Percentiles rank a stretch among this genome's conserved stretches.
phyloP scores from a whole-genome alignment of 2,797 vertebrate species.

The Myioborus melanocephalus region DNA sequence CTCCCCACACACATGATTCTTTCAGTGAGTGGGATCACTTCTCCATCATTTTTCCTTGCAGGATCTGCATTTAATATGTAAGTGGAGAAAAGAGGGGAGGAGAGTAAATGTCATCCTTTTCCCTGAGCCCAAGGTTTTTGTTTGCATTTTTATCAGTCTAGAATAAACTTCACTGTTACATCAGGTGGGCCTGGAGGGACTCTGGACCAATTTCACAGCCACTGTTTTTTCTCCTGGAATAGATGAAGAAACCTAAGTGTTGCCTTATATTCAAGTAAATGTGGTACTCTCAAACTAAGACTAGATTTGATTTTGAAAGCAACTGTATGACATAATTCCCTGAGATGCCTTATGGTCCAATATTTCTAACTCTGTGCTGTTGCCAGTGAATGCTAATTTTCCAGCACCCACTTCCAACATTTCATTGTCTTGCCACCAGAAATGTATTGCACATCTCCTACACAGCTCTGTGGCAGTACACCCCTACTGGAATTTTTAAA shows the following conservation, averaged over 20 bases:
- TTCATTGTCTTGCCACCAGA: constrained; percentile 42
- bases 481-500: constrained; percentile 15
- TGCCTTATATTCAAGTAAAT: neutral
- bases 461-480: constrained; percentile 27
- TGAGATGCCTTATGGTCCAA: constrained; percentile 52
- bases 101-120: neutral
- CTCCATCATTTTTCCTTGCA: constrained; percentile 13
- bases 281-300: neutral
- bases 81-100: neutral
- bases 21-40: constrained; percentile 47
- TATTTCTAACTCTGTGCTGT: constrained; percentile 18
- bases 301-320: constrained; percentile 16
- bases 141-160: neutral
- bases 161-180: neutral
- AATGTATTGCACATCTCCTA: constrained; percentile 47
- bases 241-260: neutral
- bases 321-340: constrained; percentile 57
- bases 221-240: neutral
- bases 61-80: neutral
- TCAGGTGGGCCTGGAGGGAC: neutral
- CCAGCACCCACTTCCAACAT: constrained; percentile 6
- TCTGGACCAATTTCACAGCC: neutral
- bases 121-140: neutral
- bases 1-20: neutral
- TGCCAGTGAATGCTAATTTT: constrained; percentile 19